Base-by-base conservation (phyloP, 2,113 vertebrate genomes). In the Macroglossus sobrinus region DNA sequence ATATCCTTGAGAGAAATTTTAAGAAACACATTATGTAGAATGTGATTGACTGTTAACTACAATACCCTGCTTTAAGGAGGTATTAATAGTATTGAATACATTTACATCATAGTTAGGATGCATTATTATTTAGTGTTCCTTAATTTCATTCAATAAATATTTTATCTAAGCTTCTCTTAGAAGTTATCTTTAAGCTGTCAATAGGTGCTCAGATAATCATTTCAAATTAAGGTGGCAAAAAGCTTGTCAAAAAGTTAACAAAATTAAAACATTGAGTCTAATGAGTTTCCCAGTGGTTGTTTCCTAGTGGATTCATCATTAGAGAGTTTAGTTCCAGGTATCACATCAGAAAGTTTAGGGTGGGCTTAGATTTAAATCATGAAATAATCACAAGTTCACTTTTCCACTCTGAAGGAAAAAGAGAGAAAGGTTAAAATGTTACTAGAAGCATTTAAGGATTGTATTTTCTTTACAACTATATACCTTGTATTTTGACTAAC, bases 231-330 rank as follows among this genome's bases (percentile, higher is more conserved):
- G 19, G 43, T 85, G 50, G 26, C 69, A 95, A 78, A 85, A 88
- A 91, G 89, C 16, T 72, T 89, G 61, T 94, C 28, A 91, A 91
- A 97, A 95, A 74, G 35, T 72, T 85, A 97, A 89, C 50, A 80
- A 81, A 80, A 33, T 66, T 57, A 30, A 92, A 92, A 87, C 81
- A 61, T 45, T 85, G 2, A 53, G 28, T 63, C 33, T 33, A 33
- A n/a, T 87, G 80, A 84, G 26, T 6, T 30, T 91, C 66, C 21
- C 35, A 91, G 30, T 43, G 81, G 5, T 79, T 26, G 63, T 88
- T 94, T 93, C 75, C 43, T 88, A 89, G 38, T 91, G 28, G 33
- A 72, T 84, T 91, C 43, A 88, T 93, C 30, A 76, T 50, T 50
- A 50, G 50, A 92, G 68, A 96, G 24, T 87, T 95, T 43, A 79